Evolutionary conservation across 2,888 invertebrate species (phyloP), one percentile per base, ranked within the genome.

Genomic region (Cephus rjabovi): DNA sequence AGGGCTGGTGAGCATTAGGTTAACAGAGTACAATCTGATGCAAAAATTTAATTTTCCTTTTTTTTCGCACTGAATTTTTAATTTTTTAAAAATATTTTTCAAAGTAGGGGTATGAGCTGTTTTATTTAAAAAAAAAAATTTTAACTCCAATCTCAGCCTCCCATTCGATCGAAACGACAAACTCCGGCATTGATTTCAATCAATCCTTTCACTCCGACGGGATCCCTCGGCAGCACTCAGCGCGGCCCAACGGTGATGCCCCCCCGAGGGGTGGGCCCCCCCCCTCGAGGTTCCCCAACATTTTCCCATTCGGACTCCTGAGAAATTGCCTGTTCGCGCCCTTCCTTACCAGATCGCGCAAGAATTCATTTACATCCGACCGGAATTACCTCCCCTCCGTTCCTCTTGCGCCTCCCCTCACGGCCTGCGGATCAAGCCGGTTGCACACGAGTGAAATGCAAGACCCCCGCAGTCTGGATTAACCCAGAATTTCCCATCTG

Each of bases 111-210:
- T 12, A 12, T 1, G 12, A 35, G 35, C 12, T 34, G 1, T 11
- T 34, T 34, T 34, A 35, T 3, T 11, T 37, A 4, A 37, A 37
- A 12, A 37, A 35, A 15, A 12, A 12, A 4, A 37, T 2, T 15
- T 40, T 40, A 40, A 15, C 15, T 40, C 1, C 40, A 40, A 40
- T 40, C 40, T 15, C 40, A 40, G 40, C 40, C 0, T 40, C 4
- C 40, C 15, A 15, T 6, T 6, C 40, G 40, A 40, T 40, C 15
- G 40, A 40, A 40, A 1, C 4, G 6, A 15, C 40, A 4, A 68
- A 40, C 75, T 75, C 81, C 80, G 82, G 82, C 85, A 84, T 86
- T 86, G 86, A 87, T 88, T 88, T 86, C 88, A 85, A 88, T 87
- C 87, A 84, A 88, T 88, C 84, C 86, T 83, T 86, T 85, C 79